Evolutionary conservation across 2,888 invertebrate species (phyloP), one percentile per base, ranked within the genome.

Genomic region (Leptinotarsa tumamoca): DNA sequence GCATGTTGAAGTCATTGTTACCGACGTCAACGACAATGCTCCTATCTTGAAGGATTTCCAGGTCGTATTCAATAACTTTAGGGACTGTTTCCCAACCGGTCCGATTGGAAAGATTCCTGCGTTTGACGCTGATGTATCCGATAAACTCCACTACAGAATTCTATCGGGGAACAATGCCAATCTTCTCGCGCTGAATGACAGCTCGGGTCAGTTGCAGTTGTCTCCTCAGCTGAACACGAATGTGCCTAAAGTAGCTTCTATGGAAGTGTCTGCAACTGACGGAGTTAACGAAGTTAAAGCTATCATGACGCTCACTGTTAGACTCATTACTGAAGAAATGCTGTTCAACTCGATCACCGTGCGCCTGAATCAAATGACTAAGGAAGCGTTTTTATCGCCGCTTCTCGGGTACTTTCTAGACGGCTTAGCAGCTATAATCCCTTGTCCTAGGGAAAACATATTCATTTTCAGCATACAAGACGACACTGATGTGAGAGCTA

Each of bases 211-310:
- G 54, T 91, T 98, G 83, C 95, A 93, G 2, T 89, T 98, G 0
- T 97, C 98, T 14, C 96, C 97, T 0, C 96, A 97, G 84, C 90
- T 98, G 23, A 98, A 98, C 87, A 98, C 98, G 0, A 98, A 98
- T 88, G 97, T 98, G 7, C 96, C 98, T 0, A 95, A 97, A 86
- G 91, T 96, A 56, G 98, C 98, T 3, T 95, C 95, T 0, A 96
- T 98, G 95, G 96, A 96, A 88, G 94, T 98, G 49, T 95, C 96
- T 43, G 98, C 98, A 0, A 93, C 95, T 78, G 98, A 98, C 89
- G 98, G 98, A 0, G 93, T 96, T 13, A 98, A 98, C 88, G 97
- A 96, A 88, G 95, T 96, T 0, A 96, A 95, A 87, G 96, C 98
- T 0, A 94, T 96, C 82, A 98, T 98, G 95, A 95, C 95, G 77